These are phyloP conservation scores for Cyclura pinguis DNA, from an alignment of 2,797 vertebrate species.

Conservation along the genomic window DNA sequence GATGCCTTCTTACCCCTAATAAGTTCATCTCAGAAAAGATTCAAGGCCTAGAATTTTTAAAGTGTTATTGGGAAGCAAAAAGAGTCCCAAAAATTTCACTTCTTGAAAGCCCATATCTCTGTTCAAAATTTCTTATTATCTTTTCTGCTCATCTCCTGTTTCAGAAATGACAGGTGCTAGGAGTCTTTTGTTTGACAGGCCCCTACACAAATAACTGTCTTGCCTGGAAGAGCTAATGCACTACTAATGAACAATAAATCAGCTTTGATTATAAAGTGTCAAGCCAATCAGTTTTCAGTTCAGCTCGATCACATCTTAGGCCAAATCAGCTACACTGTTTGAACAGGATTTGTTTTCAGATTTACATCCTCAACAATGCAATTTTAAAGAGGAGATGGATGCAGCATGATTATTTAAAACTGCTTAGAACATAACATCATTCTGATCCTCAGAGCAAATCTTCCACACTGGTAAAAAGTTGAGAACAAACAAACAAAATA, in stretches of 20 bases:
- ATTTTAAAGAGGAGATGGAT: conserved; percentile 66
- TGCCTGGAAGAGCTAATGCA: conserved; percentile 97
- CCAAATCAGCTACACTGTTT: conserved; percentile 83
- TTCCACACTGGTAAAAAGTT: conserved; percentile 38
- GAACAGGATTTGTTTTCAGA: conserved; percentile 81
- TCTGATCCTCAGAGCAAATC: conserved; percentile 19
- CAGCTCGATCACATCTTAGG: conserved; percentile 84
- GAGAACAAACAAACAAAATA: conserved; percentile 23
- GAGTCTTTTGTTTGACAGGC: conserved; percentile 91
- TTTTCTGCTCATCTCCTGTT: conserved; percentile 86
- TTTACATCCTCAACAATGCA: conserved; percentile 77
- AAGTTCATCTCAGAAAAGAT: conserved; percentile 4
- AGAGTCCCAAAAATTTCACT: conserved; percentile 62
- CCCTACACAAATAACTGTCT: conserved; percentile 95
- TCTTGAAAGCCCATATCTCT: conserved; percentile 73
- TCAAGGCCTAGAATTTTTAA: neutral
- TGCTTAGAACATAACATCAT: conserved; percentile 45
- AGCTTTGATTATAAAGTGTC: conserved; percentile 99
- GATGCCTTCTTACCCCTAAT: neutral
- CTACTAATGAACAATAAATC: conserved; percentile 99
- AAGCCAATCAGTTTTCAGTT: conserved; percentile 92
- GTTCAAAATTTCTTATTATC: conserved; percentile 83
- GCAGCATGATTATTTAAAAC: conserved; percentile 60
- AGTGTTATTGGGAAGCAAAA: conserved; percentile 50
- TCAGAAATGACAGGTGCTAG: conserved; percentile 97